Conservation (phyloP, 2,888 invertebrate genomes). For the Ennomos fuscantarius region DNA sequence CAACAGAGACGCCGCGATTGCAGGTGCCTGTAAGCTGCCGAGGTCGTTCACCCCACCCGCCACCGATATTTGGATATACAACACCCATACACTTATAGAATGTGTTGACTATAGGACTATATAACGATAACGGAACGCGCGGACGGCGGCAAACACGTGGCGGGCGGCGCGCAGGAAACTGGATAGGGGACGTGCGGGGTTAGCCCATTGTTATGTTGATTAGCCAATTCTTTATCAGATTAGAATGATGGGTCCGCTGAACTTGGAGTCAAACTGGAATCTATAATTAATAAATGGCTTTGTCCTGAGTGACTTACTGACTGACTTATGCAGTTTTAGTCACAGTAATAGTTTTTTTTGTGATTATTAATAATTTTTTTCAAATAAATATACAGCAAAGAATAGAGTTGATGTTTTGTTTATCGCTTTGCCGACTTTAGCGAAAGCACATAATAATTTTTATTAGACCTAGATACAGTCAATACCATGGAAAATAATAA, state of each 20-base stretch:
- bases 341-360: too few species aligned
- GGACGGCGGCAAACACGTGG: conserved; percentile 57
- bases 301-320: not conserved
- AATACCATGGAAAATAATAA: too few species aligned
- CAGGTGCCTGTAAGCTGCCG: conserved; percentile 69
- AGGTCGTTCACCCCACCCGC: conserved; percentile 75
- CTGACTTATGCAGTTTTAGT: too few species aligned
- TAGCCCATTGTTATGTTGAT: conserved; percentile 37
- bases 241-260: conserved; percentile 13
- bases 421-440: too few species aligned
- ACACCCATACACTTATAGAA: conserved; percentile 56
- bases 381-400: too few species aligned
- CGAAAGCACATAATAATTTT: too few species aligned
- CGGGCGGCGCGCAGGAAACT: conserved; percentile 44
- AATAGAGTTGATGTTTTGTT: too few species aligned
- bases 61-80: conserved; percentile 79
- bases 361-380: too few species aligned
- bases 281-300: not conserved
- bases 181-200: conserved; percentile 40
- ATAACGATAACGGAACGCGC: conserved; percentile 64
- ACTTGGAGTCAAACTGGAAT: conserved; percentile 5
- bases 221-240: conserved; percentile 23
- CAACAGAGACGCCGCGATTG: conserved; percentile 77
- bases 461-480: too few species aligned
- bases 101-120: conserved; percentile 48